Base-by-base conservation (phyloP, 1,140 invertebrate species). In the Nasonia longicornis region DNA sequence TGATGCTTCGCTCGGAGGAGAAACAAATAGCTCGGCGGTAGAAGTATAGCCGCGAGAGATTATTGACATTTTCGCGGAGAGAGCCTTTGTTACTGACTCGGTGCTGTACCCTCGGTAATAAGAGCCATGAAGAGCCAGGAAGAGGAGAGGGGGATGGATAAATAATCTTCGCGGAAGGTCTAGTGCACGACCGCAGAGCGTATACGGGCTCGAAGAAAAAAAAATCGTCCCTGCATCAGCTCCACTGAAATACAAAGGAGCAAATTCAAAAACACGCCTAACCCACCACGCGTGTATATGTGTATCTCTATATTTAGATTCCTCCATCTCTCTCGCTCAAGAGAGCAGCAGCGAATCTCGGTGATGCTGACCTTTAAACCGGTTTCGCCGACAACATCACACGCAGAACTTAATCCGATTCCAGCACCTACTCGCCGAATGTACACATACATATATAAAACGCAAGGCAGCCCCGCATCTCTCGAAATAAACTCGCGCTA, bases 11-110 rank as follows among this genome's bases (percentile, higher is more conserved):
- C 26, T 52, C 7, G 4, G 16, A 16, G 48, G 48, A 52, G 16
- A 48, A 12, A 48, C 11, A 52, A 52, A 52, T 2, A 52, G 4
- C 12, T 52, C 48, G 12, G 14, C 3, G 16, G 11, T 16, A 66
- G 7, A 63, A 42, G 4, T 3, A 26, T 26, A 66, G 75, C 63
- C 20, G 48, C 20, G 48, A 38, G n/a, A 74, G n/a, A 74, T 74
- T 67, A 74, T 80, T 74, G 71, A 74, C 71, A 45, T 80, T 80
- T 80, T 80, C 63, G 42, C 69, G 38, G 45, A 73, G 63, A 29
- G 29, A 80, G 67, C 31, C 48, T 75, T 45, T 80, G 67, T 69
- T 26, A 72, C 72, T 80, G 63, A 80, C n/a, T 52, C 63, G n/a
- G 67, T 26, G 20, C 10, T 66, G 31, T 64, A 64, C 16, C 42